Evolutionary conservation across 2,113 vertebrate genomes (phyloP), one percentile per base, ranked within the genome.

Genomic region (Thinocorus orbignyianus): DNA sequence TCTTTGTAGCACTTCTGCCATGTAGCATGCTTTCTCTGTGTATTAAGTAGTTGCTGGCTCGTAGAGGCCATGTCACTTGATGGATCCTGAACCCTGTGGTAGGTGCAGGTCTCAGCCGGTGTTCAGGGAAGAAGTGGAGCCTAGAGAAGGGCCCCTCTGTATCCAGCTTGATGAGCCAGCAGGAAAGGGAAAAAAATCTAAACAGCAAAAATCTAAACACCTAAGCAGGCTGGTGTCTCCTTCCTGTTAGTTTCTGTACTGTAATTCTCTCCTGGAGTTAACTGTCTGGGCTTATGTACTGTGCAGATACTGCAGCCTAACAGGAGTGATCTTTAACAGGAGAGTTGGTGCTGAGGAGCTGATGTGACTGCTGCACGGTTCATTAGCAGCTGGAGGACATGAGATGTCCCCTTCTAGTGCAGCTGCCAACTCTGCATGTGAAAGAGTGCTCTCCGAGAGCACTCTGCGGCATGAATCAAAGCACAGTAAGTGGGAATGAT

Each of bases 61-160:
- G 33, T 68, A 57, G 35, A 71, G 24, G 25, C 57, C 15, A 1
- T 57, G 41, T 13, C 62, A 25, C 31, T 15, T 74, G 31, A 55
- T 66, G 39, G 35, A 64, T 70, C 16, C 13, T 37, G 64, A 70
- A 24, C 31, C 24, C 17, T 64, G 31, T 0, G 0, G 17, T 52
- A 65, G 19, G 8, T 88, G 35, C 46, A 55, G 30, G 37, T 64
- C 81, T 85, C 7, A 28, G 57, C 14, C 35, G 17, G 31, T 7
- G 15, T 52, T 24, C 70, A 35, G 57, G 24, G 52, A 35, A 64
- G 35, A 90, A 55, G 10, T 58, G 33, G 57, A 82, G 58, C 39
- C 44, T 69, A 8, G 3, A 9, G 51, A 84, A 70, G 35, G 17
- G 23, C 49, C 64, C 24, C 24, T 35, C 7, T 3, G 62, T 37